These are phyloP conservation scores for Byasa hedistus DNA, from an alignment of 2,888 invertebrate genomes.

Conservation along the genomic window DNA sequence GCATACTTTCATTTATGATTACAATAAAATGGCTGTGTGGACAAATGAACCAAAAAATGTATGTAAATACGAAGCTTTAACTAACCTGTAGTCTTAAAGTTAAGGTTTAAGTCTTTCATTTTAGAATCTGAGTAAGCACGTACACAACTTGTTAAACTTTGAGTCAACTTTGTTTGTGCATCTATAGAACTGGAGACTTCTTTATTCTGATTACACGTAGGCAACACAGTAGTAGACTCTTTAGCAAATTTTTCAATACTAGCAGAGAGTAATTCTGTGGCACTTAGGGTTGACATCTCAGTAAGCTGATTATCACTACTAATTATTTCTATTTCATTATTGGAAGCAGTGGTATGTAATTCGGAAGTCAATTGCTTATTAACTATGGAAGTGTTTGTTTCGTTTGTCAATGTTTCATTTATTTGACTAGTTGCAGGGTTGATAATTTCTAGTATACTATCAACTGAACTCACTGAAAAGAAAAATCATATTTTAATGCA, in stretches of 20 bases:
- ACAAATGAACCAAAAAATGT: no score
- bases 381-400: conserved; percentile 45
- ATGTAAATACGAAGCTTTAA: not conserved
- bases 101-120: conserved; percentile 75
- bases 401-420: conserved; percentile 50
- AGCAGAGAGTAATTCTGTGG: conserved; percentile 66
- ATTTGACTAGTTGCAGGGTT: conserved; percentile 69
- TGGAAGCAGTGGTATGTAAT: conserved; percentile 37
- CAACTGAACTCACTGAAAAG: conserved; percentile 69
- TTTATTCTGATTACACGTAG: conserved; percentile 45
- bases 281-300: conserved; percentile 50
- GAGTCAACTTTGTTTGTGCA: conserved; percentile 72
- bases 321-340: conserved; percentile 46
- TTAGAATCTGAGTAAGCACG: conserved; percentile 62
- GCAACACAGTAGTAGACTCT: conserved; percentile 46
- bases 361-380: conserved; percentile 47
- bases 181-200: conserved; percentile 63
- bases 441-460: conserved; percentile 64
- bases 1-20: no score
- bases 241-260: conserved; percentile 71
- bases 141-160: conserved; percentile 66
- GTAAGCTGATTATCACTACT: conserved; percentile 45
- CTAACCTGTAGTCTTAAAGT: conserved; percentile 66
- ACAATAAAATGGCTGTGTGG: no score
- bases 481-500: conserved; percentile 27